Conservation (phyloP, 1,140 invertebrate genomes). For the Plodia interpunctella region DNA sequence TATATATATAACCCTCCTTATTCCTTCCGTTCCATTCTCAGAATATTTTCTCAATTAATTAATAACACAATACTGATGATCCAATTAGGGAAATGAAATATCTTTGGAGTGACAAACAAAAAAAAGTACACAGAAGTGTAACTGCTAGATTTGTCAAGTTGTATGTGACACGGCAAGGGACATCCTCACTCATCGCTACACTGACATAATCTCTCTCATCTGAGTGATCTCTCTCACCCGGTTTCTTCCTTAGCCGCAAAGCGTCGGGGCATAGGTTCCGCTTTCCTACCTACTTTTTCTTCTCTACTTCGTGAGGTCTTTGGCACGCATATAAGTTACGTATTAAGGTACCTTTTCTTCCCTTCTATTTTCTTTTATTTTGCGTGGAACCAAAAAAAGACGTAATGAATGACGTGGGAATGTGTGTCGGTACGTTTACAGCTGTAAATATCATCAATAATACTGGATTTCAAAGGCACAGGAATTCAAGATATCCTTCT, state of each 20-base stretch:
- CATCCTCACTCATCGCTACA: no score
- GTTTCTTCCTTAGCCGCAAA: no score
- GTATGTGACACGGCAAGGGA: no score
- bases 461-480: background rate
- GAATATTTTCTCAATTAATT: background rate
- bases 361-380: background rate
- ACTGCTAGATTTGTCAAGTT: background rate
- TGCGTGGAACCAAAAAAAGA: background rate
- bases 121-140: background rate
- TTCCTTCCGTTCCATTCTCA: no score
- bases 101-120: background rate
- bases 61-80: background rate
- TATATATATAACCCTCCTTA: no score
- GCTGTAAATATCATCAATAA: background rate
- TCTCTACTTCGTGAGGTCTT: no score
- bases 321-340: no score
- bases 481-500: background rate
- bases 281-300: no score
- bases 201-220: no score
- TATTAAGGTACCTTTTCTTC: no score
- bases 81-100: background rate
- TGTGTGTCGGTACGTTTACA: background rate
- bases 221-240: no score
- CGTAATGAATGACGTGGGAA: background rate
- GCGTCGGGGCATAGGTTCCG: no score